A percentile compares a stretch with the other conserved stretches of the same genome.
Conservation (phyloP, 1,140 invertebrate species). For the Gryon sp. region DNA sequence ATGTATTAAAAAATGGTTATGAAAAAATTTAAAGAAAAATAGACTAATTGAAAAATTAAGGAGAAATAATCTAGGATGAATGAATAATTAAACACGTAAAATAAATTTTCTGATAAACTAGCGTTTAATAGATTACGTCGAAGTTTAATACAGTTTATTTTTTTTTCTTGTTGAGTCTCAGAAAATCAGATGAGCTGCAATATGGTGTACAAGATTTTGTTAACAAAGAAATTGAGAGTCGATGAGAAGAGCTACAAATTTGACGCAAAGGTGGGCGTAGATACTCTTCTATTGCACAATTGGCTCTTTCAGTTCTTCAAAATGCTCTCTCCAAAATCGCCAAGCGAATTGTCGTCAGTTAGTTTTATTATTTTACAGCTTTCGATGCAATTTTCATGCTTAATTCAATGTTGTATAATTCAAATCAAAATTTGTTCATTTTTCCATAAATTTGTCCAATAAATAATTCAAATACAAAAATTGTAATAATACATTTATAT, state of each 20-base stretch:
- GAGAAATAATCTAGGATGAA: no score
- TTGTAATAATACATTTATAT: no score
- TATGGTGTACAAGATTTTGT: constrained; percentile 64
- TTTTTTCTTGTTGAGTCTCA: constrained; percentile 68
- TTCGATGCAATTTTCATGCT: constrained; percentile 1
- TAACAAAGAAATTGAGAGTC: constrained; percentile 52
- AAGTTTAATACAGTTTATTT: constrained; percentile 72
- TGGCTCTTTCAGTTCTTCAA: constrained; percentile 50
- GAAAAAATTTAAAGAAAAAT: no score
- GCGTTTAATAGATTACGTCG: constrained; percentile 77
- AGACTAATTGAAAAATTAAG: no score
- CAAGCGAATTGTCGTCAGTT: no score
- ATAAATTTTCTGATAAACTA: constrained; percentile 77
- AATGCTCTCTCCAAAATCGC: constrained; percentile 59
- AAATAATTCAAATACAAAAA: no score
- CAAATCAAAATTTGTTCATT: no score
- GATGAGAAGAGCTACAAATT: constrained; percentile 55
- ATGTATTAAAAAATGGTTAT: no score
- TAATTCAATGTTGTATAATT: no score
- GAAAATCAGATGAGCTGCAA: constrained; percentile 70
- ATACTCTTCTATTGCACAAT: constrained; percentile 55
- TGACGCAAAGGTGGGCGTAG: constrained; percentile 55
- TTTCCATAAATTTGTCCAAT: no score
- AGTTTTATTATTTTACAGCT: constrained; percentile 15
- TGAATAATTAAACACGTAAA: constrained; percentile 62